Base-by-base conservation (phyloP, 2,888 invertebrate species). In the Minunthozetes semirufus region DNA sequence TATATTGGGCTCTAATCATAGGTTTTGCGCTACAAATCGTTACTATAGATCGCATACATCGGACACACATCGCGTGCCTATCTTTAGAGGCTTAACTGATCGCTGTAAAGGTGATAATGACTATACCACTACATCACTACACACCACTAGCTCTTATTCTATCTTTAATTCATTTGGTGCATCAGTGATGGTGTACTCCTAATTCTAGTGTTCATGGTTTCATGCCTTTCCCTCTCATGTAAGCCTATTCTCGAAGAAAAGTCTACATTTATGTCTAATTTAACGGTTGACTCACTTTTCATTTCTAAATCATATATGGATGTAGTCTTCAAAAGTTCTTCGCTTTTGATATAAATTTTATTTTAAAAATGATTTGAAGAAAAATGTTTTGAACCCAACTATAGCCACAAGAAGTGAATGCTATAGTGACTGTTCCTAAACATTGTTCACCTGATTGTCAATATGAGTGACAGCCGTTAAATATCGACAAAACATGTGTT, bases 21-120 rank as follows among this genome's bases (percentile, higher is more conserved):
- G 33, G 63, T 63, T 63, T 63, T 63, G 27, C 3, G 13, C 25
- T 27, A 13, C 27, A 59, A 15, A 15, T 25, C 13, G 59, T 25
- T 59, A 25, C 27, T 59, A 59, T 22, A 59, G 25, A 59, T 50
- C 4, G 19, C 6, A 25, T 59, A 15, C 22, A 33, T 33, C 33
- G 33, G n/a, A n/a, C n/a, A 56, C 19, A 56, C 22, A 63, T 63
- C 63, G 63, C 63, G 63, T 63, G 63, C 63, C 63, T 63, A 33
- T 33, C 38, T 59, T 59, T 59, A 63, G 38, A 63, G 27, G 38
- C 63, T 59, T 6, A 59, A 59, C 59, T 59, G 59, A 63, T 63
- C 19, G 63, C 29, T 63, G 63, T 17, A 63, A 63, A 63, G 63
- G 63, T 38, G 63, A 63, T 63, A 63, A 63, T 63, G 63, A 63